A percentile compares a stretch with the other conserved stretches of the same genome.
These are phyloP conservation scores for Octopus sinensis DNA, from an alignment of 1,140 invertebrate genomes.

Conservation along the genomic window DNA sequence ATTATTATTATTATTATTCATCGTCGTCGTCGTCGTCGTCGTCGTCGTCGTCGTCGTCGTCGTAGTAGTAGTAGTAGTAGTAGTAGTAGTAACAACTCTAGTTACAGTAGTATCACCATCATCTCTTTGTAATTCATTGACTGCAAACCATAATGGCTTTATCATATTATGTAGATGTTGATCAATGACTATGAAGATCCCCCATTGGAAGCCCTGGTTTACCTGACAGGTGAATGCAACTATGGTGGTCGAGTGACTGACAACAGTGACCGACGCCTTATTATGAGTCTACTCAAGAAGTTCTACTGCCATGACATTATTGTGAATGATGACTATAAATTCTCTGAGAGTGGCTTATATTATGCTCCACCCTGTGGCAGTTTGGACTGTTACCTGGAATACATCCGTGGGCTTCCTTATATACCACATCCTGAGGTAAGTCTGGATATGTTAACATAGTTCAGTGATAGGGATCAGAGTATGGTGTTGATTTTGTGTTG, in stretches of 20 bases:
- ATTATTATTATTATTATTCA: too few relatives aligned
- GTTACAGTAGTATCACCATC: too few relatives aligned
- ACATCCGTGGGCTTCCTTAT: conserved; percentile 68
- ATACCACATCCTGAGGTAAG: conserved; percentile 56
- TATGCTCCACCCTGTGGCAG: conserved; percentile 69
- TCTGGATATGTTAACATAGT: too few relatives aligned
- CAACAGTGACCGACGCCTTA: conserved; percentile 53
- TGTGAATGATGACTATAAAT: conserved; percentile 62
- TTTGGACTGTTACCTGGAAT: conserved; percentile 71
- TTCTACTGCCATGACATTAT: conserved; percentile 58
- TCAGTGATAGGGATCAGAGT: too few relatives aligned
- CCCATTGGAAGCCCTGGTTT: conserved; percentile 52
- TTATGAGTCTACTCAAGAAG: conserved; percentile 50
- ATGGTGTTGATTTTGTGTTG: too few relatives aligned
- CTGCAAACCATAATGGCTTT: too few relatives aligned
- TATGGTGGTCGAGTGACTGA: conserved; percentile 58
- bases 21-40: too few relatives aligned
- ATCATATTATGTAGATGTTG: conserved; percentile 51
- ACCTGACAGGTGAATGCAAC: conserved; percentile 57
- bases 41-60: too few relatives aligned
- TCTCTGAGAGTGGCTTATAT: conserved; percentile 67
- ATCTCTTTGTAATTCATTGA: too few relatives aligned
- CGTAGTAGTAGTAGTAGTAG: too few relatives aligned
- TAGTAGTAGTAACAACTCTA: too few relatives aligned
- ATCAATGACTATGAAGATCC: conserved; percentile 54